phyloP scores from a whole-genome alignment of 2,113 vertebrate genomes.

The Bucco capensis region DNA sequence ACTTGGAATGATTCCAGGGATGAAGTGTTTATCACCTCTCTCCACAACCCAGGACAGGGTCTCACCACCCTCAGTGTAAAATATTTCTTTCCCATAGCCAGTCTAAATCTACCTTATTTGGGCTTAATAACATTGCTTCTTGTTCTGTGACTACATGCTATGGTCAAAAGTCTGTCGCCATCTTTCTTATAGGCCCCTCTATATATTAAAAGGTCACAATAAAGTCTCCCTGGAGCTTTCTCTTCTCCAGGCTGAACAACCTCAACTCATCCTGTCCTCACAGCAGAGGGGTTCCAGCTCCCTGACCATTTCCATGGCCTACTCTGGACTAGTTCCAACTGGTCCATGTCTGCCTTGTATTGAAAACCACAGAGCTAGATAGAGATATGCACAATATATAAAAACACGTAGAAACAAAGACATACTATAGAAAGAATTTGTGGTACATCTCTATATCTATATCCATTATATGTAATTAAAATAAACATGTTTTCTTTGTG shows the following conservation, averaged over 20 bases:
- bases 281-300: background rate
- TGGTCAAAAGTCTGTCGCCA: background rate
- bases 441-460: background rate
- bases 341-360: background rate
- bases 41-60: background rate
- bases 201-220: background rate
- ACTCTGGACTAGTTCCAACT: background rate
- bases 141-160: background rate
- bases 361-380: background rate
- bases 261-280: background rate
- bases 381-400: background rate
- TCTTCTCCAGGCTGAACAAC: background rate
- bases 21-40: background rate
- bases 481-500: background rate
- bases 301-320: background rate
- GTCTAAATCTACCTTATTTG: background rate
- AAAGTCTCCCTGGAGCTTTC: background rate
- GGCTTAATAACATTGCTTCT: accelerated
- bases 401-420: background rate
- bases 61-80: background rate
- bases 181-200: background rate
- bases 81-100: accelerated
- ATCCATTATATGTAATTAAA: background rate
- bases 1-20: background rate
- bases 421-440: background rate